Conservation (phyloP, 2,113 vertebrate genomes). For the Periophthalmodon schlosseri region DNA sequence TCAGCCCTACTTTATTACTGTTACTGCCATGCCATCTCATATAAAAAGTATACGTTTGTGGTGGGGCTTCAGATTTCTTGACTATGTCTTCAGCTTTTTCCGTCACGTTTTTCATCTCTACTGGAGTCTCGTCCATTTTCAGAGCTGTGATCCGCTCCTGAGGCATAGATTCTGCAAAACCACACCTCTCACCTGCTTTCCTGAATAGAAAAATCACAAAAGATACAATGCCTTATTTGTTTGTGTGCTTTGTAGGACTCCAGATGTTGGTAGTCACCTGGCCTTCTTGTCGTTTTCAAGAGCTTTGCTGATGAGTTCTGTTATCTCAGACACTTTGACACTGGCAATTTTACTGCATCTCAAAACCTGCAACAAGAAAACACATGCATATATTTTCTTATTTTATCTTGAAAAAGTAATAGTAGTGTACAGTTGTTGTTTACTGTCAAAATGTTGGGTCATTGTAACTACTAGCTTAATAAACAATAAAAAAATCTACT, state of each 20-base stretch:
- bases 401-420: neutral
- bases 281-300: conserved; percentile 88
- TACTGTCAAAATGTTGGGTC: too few species aligned
- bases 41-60: conserved; percentile 79
- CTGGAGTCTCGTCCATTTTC: conserved; percentile 81
- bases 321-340: conserved; percentile 95
- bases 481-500: too few species aligned
- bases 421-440: too few species aligned
- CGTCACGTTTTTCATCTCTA: conserved; percentile 79
- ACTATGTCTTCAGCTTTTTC: conserved; percentile 83
- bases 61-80: conserved; percentile 75
- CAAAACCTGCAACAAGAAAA: conserved; percentile 80
- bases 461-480: too few species aligned
- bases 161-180: conserved; percentile 91
- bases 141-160: conserved; percentile 88
- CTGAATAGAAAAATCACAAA: conserved; percentile 60
- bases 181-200: conserved; percentile 90
- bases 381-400: neutral
- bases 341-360: conserved; percentile 96
- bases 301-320: conserved; percentile 90
- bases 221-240: neutral
- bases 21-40: too few species aligned
- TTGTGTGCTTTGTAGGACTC: neutral
- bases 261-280: conserved; percentile 77
- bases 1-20: too few species aligned